Percentiles rank a stretch among this genome's conserved stretches.
Conservation (phyloP, 2,797 vertebrate species). For the Paedocypris micromegethes region DNA sequence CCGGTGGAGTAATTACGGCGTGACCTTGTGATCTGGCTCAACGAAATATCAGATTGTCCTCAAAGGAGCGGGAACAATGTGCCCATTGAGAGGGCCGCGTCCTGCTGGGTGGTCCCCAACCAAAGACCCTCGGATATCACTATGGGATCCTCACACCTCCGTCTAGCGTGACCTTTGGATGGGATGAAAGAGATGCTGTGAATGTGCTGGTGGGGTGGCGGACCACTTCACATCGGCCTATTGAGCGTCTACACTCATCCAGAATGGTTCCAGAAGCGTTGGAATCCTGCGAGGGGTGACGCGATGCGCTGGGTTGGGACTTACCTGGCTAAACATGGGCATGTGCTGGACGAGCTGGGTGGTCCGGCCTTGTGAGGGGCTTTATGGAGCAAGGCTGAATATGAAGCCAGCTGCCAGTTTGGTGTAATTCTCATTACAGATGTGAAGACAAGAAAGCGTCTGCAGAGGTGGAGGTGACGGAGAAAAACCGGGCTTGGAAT, state of each 20-base stretch:
- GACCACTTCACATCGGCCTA: slow-evolving; percentile 12
- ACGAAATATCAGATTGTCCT: slow-evolving; percentile 33
- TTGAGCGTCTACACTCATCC: slow-evolving; percentile 19
- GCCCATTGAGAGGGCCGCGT: slow-evolving; percentile 9
- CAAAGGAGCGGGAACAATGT: slow-evolving; percentile 8
- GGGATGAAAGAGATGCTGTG: slow-evolving; percentile 27
- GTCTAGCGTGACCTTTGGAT: slow-evolving; percentile 37
- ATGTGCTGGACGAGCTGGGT: slow-evolving; percentile 38
- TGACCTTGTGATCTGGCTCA: slow-evolving; percentile 25
- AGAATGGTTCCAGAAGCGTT: slow-evolving; percentile 20
- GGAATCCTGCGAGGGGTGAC: slow-evolving; percentile 22
- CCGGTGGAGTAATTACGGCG: slow-evolving; percentile 27
- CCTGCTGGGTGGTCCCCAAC: slow-evolving; percentile 35
- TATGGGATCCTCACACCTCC: slow-evolving; percentile 27
- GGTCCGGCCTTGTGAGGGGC: slow-evolving; percentile 31
- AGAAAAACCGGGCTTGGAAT: neutral
- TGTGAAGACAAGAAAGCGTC: neutral
- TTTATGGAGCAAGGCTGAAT: slow-evolving; percentile 25
- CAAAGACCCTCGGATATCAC: slow-evolving; percentile 30
- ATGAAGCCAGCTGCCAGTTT: slow-evolving; percentile 13
- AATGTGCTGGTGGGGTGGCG: slow-evolving; percentile 34
- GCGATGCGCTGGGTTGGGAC: slow-evolving; percentile 12
- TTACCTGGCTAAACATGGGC: slow-evolving; percentile 49
- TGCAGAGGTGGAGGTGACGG: no score
- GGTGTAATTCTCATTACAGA: slow-evolving; percentile 6